Percentiles rank a stretch among this genome's conserved stretches.
Conservation (phyloP, 1,140 invertebrate species). For the Calosoma granatense region DNA sequence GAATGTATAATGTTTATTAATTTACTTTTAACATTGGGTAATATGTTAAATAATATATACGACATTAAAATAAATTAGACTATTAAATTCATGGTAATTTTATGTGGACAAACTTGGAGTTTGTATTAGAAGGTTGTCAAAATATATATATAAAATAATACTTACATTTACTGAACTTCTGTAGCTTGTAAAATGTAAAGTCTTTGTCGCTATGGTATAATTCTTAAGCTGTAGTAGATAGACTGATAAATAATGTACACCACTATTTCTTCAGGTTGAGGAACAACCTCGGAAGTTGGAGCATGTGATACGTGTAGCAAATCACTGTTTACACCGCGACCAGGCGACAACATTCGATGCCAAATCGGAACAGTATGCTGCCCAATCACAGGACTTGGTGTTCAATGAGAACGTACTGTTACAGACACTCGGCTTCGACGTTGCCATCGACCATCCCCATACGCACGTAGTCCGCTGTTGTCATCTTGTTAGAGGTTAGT, state of each 20-base stretch:
- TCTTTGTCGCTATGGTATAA: too few species aligned
- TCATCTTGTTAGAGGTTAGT: conserved; percentile 80
- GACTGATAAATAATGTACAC: too few species aligned
- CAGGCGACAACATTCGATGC: conserved; percentile 50
- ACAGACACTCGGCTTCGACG: conserved; percentile 93
- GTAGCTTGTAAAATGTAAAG: too few species aligned
- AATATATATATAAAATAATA: not conserved
- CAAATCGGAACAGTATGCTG: conserved; percentile 57
- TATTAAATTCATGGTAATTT: too few species aligned
- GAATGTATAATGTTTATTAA: too few species aligned
- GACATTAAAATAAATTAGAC: too few species aligned
- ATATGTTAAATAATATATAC: too few species aligned
- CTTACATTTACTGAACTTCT: too few species aligned
- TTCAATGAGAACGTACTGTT: conserved; percentile 93
- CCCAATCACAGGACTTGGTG: conserved; percentile 81
- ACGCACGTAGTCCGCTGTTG: conserved; percentile 92
- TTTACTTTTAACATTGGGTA: too few species aligned
- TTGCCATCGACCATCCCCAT: conserved; percentile 94
- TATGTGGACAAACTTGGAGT: too few species aligned
- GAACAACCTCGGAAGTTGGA: conserved; percentile 94
- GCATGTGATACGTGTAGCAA: conserved; percentile 86
- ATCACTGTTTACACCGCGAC: conserved; percentile 66
- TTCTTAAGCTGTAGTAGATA: too few species aligned
- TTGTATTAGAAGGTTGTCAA: not conserved
- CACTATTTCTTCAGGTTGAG: conserved; percentile 70